These are phyloP conservation scores for Saimiri boliviensis DNA, from an alignment of 2,113 vertebrate genomes.

Conservation along the genomic window DNA sequence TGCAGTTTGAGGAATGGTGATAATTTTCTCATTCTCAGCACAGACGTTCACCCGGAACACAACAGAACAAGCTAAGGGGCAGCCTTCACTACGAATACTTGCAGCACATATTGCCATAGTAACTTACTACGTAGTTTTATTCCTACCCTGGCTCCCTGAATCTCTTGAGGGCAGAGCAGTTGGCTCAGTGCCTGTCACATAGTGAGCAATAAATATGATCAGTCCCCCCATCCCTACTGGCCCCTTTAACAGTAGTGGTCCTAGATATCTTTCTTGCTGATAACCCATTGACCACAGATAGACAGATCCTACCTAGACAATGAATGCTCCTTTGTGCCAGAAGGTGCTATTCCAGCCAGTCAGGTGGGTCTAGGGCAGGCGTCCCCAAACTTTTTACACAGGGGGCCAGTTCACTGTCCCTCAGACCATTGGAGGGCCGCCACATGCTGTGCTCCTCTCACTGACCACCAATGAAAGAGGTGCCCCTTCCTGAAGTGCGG, in stretches of 20 bases:
- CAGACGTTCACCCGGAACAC: background rate
- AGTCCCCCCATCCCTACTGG: too few relatives aligned
- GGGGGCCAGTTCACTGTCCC: too few relatives aligned
- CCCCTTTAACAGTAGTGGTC: too few relatives aligned
- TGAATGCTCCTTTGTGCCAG: background rate
- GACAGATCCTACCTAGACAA: background rate
- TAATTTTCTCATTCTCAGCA: background rate
- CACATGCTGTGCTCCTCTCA: too few relatives aligned
- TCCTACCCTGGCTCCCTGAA: background rate
- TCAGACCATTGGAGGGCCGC: too few relatives aligned
- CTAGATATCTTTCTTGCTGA: background rate
- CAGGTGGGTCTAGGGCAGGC: background rate
- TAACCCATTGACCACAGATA: background rate
- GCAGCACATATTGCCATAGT: rapidly evolving
- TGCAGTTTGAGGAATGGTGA: background rate
- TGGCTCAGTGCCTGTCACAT: background rate
- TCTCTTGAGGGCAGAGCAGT: background rate
- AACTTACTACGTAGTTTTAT: background rate
- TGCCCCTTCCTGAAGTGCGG: too few relatives aligned
- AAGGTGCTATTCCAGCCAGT: background rate
- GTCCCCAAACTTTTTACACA: too few relatives aligned
- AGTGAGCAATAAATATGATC: background rate
- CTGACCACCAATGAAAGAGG: too few relatives aligned
- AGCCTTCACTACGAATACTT: background rate
- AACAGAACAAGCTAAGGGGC: background rate